Base-by-base conservation (phyloP, 2,113 vertebrate species). In the Oncorhynchus tshawytscha region DNA sequence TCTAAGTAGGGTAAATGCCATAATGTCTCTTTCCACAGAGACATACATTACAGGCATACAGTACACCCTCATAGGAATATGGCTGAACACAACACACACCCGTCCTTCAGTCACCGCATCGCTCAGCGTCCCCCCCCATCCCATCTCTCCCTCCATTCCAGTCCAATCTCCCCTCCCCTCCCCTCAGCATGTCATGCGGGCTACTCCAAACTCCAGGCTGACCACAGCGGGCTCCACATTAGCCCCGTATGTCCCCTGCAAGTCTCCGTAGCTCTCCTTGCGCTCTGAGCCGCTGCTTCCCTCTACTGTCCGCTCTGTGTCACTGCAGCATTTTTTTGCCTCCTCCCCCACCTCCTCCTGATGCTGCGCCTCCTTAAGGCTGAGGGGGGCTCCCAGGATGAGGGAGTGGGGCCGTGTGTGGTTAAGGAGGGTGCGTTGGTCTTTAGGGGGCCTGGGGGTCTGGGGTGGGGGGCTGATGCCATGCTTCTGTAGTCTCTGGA, bases 121-220 rank as follows among this genome's bases (percentile, higher is more conserved):
- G 5, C 34, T 45, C 39, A 45, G 39, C 2, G 9, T 0, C 2
- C 6, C 34, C 34, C 39, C 7, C 8, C 39, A 8, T 2, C 34
- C 5, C 59, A 18, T 8, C 59, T 3, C 59, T 22, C 9, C 7
- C 2, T 11, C 59, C 59, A n/a, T 16, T 62, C 66, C 71, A 45
- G 31, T 79, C 74, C 80, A 76, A 51, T 31, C 49, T 62, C 34
- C 2, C 70, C 80, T 88, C 66, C 24, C 22, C 22, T 7, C 22
- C n/a, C 71, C 83, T 93, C 93, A 98, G 91, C 95, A 99, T 78
- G 96, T 97, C 98, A 99, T 99, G 77, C 94, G 95, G 13, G 98
- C 97, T 86, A 99, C 96, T 12, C 96, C 97, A 0, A 95, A 96
- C 90, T 99, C 98, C 88, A 99, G 81, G 85, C 94, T 97, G 91